These are phyloP conservation scores for Ditylenchus weischeri DNA, from an alignment of 2,888 invertebrate species.

Conservation along the genomic window DNA sequence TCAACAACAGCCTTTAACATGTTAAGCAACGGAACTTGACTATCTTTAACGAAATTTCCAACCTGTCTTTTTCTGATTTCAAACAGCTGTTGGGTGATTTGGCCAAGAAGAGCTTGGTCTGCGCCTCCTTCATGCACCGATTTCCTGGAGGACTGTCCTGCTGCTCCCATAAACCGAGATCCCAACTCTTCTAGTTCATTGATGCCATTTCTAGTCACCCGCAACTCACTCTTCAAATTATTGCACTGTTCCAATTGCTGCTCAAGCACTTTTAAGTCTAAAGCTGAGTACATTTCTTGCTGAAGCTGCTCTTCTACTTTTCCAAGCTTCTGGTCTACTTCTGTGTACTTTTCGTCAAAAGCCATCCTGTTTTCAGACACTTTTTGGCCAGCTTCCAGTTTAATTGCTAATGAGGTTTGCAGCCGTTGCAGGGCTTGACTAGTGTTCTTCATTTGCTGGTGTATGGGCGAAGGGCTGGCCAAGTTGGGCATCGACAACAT, in stretches of 20 bases:
- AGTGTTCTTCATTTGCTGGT: not conserved
- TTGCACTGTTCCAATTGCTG: constrained; percentile 2
- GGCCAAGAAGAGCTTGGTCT: constrained; percentile 13
- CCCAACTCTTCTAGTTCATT: constrained; percentile 25
- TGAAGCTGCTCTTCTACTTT: constrained; percentile 3
- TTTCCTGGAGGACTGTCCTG: constrained; percentile 3
- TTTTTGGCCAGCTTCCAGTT: constrained; percentile 25
- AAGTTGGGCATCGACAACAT: constrained; percentile 8
- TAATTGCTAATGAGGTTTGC: constrained; percentile 16
- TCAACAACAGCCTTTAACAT: too few relatives aligned
- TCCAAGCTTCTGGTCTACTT: constrained; percentile 20
- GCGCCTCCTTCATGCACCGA: constrained; percentile 8
- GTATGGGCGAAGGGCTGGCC: constrained; percentile 19
- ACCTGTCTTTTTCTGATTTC: constrained; percentile 15
- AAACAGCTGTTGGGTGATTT: constrained; percentile 11
- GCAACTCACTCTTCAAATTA: constrained; percentile 5
- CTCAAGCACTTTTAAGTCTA: not conserved
- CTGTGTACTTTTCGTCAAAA: constrained; percentile 16
- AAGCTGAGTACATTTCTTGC: not conserved
- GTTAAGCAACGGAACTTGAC: too few relatives aligned
- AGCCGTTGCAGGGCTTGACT: constrained; percentile 5
- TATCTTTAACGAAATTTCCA: too few relatives aligned
- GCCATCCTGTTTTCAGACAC: constrained; percentile 11
- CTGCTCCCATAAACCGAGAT: constrained; percentile 10
- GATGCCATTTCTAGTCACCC: not conserved